A percentile compares a stretch with the other conserved stretches of the same genome.
phyloP scores from a whole-genome alignment of 2,888 invertebrate genomes.

The Drosophila infuscata region DNA sequence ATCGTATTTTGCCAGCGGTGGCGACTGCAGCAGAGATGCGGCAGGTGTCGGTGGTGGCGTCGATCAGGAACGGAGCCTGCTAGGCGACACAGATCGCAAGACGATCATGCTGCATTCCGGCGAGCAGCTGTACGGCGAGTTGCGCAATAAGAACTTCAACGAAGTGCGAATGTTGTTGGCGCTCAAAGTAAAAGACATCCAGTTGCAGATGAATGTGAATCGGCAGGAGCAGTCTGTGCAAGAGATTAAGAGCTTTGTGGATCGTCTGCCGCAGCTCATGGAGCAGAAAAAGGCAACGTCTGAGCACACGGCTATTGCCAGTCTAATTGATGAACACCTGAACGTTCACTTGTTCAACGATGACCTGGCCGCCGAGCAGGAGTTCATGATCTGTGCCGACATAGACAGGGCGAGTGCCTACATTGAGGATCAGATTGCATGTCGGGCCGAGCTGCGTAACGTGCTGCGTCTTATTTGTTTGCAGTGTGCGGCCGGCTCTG shows the following conservation, averaged over 20 bases:
- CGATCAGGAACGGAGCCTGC: slow-evolving; percentile 55
- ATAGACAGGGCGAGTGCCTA: slow-evolving; percentile 94
- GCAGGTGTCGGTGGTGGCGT: slow-evolving; percentile 4
- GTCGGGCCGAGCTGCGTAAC: slow-evolving; percentile 92
- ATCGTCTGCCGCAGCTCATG: slow-evolving; percentile 94
- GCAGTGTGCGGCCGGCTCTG: slow-evolving; percentile 96
- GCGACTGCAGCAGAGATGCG: slow-evolving; percentile 11
- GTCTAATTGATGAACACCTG: slow-evolving; percentile 94
- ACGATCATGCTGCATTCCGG: slow-evolving; percentile 94
- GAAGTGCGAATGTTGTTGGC: slow-evolving; percentile 94
- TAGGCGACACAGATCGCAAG: slow-evolving; percentile 87
- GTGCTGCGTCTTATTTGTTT: slow-evolving; percentile 96
- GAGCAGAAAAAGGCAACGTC: slow-evolving; percentile 94
- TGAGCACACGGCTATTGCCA: slow-evolving; percentile 96
- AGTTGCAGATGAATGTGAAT: slow-evolving; percentile 93
- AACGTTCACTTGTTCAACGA: slow-evolving; percentile 92
- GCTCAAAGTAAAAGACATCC: slow-evolving; percentile 94
- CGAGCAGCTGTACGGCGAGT: slow-evolving; percentile 94
- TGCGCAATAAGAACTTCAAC: slow-evolving; percentile 97
- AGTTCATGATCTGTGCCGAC: slow-evolving; percentile 95
- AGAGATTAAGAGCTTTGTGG: slow-evolving; percentile 97
- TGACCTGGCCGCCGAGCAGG: slow-evolving; percentile 93
- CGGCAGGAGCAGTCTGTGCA: slow-evolving; percentile 95
- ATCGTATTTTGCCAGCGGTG: slow-evolving; percentile 57
- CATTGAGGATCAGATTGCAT: slow-evolving; percentile 96